phyloP scores from a whole-genome alignment of 2,113 vertebrate genomes.

The Hippocampus abdominalis region DNA sequence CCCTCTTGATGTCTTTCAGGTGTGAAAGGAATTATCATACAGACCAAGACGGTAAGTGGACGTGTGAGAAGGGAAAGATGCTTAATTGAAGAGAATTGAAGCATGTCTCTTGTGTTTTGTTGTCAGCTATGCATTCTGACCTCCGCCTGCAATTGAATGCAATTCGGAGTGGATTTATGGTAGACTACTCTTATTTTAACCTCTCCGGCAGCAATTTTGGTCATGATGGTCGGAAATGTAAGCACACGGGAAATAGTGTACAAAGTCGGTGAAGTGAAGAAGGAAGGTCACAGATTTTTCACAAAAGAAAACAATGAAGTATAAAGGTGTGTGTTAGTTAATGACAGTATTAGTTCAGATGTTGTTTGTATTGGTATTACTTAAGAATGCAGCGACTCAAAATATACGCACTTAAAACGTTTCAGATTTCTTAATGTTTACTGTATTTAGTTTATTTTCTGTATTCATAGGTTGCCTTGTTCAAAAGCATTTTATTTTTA shows the following conservation, averaged over 20 bases:
- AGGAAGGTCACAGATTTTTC: too few species aligned
- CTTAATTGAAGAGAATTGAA: slow-evolving; percentile 58
- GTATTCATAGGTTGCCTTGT: neutral
- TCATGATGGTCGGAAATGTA: neutral
- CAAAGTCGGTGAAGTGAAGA: neutral
- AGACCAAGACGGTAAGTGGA: slow-evolving; percentile 65
- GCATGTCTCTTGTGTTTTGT: slow-evolving; percentile 33
- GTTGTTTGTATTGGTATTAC: neutral
- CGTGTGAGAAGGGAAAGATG: slow-evolving; percentile 51
- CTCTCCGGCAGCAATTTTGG: neutral
- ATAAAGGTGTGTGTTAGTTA: neutral
- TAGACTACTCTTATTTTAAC: neutral
- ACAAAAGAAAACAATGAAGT: neutral
- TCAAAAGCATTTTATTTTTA: neutral
- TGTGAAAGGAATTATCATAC: slow-evolving; percentile 75
- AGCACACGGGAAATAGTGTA: neutral
- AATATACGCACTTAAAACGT: neutral
- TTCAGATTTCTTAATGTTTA: neutral
- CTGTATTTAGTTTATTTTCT: neutral
- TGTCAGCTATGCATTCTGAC: neutral
- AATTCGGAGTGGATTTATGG: neutral
- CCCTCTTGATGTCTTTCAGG: slow-evolving; percentile 65
- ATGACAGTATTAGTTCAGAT: too few species aligned
- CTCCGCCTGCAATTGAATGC: neutral
- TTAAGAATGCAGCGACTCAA: neutral